Conservation (phyloP, 2,797 vertebrate species). For the Gymnothorax reevesii region DNA sequence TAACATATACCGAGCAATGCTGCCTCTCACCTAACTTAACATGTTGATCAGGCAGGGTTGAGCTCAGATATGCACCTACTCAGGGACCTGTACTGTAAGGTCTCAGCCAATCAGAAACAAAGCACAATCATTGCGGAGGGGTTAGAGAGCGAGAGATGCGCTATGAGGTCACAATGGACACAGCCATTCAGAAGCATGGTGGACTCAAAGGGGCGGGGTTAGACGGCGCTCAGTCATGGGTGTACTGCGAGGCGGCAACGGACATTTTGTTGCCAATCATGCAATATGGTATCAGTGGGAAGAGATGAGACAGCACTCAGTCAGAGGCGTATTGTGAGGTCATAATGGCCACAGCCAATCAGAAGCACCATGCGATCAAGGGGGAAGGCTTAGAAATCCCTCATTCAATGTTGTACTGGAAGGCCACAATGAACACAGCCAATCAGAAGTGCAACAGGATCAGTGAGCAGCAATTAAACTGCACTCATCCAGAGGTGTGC, state of each 20-base stretch:
- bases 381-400: too few relatives aligned
- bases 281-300: too few relatives aligned
- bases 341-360: too few relatives aligned
- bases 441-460: too few relatives aligned
- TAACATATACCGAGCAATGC: background rate
- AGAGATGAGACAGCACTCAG: too few relatives aligned
- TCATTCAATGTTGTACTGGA: too few relatives aligned
- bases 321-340: too few relatives aligned
- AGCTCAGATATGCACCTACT: background rate
- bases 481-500: too few relatives aligned
- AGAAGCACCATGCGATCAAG: background rate
- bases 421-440: too few relatives aligned
- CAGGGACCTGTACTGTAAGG: background rate
- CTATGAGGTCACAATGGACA: background rate
- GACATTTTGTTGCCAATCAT: background rate
- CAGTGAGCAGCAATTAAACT: too few relatives aligned
- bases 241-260: background rate
- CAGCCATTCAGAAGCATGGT: background rate
- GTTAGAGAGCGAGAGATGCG: background rate
- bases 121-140: background rate
- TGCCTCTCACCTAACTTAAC: constrained; percentile 12
- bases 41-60: background rate
- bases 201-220: background rate
- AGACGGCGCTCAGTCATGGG: background rate
- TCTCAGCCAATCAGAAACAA: background rate